Percentiles rank a stretch among this genome's conserved stretches.
These are phyloP conservation scores for Pentalonia nigronervosa DNA, from an alignment of 1,140 invertebrate species.

Conservation along the genomic window DNA sequence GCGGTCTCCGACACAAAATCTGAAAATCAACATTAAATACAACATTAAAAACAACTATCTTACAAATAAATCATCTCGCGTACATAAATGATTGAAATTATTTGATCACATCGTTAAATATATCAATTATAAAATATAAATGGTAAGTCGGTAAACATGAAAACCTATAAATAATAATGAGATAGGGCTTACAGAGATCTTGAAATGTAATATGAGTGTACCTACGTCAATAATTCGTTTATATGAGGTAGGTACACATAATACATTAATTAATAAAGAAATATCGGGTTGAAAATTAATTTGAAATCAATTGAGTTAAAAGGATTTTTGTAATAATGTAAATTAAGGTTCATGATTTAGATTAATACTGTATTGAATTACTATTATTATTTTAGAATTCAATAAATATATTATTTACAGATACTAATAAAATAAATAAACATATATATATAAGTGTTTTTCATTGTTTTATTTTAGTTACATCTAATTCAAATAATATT, in stretches of 20 bases:
- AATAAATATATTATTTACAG: neutral
- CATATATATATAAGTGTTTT: neutral
- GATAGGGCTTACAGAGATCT: neutral
- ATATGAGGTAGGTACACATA: neutral
- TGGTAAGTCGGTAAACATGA: neutral
- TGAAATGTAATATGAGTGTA: neutral
- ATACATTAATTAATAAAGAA: slow-evolving; percentile 5
- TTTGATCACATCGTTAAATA: neutral
- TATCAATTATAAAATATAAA: neutral
- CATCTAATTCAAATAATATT: neutral
- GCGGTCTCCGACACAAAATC: slow-evolving; percentile 93
- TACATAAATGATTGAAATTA: neutral
- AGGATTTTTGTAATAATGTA: neutral
- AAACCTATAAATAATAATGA: neutral
- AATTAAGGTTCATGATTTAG: neutral
- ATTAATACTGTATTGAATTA: neutral
- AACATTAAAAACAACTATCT: neutral
- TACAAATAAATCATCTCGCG: neutral
- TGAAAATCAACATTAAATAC: slow-evolving; percentile 65
- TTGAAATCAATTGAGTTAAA: neutral
- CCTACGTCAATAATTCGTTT: neutral
- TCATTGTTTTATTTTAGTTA: neutral
- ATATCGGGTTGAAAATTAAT: neutral
- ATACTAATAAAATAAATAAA: neutral
- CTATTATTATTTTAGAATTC: neutral